Evolutionary conservation across 2,888 invertebrate species (phyloP).

Genomic region (Sphinx pinastri): DNA sequence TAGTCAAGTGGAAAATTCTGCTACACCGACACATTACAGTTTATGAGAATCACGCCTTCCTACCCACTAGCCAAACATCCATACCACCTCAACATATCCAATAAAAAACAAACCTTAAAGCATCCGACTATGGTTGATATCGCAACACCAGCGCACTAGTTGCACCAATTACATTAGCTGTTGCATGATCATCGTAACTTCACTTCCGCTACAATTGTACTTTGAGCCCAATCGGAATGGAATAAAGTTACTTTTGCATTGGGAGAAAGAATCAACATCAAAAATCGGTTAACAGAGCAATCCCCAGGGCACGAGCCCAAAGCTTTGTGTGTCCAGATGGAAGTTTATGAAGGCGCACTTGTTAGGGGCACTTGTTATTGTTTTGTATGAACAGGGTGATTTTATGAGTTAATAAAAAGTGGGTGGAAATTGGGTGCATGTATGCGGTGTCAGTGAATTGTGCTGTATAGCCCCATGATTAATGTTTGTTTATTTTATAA

Average conservation of each 20-base stretch:
- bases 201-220: constrained; percentile 16
- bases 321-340: constrained; percentile 76
- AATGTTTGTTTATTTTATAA: constrained; percentile 52
- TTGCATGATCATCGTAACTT: constrained; percentile 46
- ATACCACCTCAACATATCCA: constrained; percentile 27
- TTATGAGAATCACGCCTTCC: constrained; percentile 78
- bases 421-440: constrained; percentile 59
- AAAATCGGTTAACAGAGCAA: constrained; percentile 68
- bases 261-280: constrained; percentile 55
- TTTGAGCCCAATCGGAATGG: constrained; percentile 34
- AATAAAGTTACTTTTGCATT: constrained; percentile 43
- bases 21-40: constrained; percentile 70
- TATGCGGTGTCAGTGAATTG: constrained; percentile 48
- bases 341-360: constrained; percentile 80
- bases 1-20: constrained; percentile 80
- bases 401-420: constrained; percentile 80
- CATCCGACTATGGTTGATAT: constrained; percentile 37
- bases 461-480: constrained; percentile 52
- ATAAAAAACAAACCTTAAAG: constrained; percentile 27
- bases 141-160: constrained; percentile 33
- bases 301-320: constrained; percentile 70
- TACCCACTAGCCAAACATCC: constrained; percentile 41
- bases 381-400: constrained; percentile 66
- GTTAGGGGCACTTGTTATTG: constrained; percentile 80
- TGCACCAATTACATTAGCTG: constrained; percentile 48